A percentile compares a stretch with the other conserved stretches of the same genome.
Evolutionary conservation across 2,113 vertebrate genomes (phyloP).

Genomic region (Sorex fumeus): DNA sequence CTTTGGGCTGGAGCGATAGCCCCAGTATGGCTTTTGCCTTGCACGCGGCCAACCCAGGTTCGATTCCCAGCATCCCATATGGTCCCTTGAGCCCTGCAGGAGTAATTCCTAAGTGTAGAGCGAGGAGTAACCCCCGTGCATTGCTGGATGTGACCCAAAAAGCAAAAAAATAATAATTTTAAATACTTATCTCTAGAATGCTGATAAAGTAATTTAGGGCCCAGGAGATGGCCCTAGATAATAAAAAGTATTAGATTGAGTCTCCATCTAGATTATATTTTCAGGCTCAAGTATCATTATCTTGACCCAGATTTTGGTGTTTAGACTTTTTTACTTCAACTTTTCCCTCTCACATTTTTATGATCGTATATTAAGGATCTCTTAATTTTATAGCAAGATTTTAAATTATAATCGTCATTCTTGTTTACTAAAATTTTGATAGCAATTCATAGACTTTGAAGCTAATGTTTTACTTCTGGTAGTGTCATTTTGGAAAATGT

Average conservation of each 20-base stretch:
- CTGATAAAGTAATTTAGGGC: slow-evolving; percentile 2
- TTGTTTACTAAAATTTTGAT: slow-evolving; percentile 26
- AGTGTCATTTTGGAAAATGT: slow-evolving; percentile 16
- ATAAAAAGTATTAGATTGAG: no score
- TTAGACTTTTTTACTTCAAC: not conserved
- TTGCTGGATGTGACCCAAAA: no score
- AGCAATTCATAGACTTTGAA: slow-evolving; percentile 25
- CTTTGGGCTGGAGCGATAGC: not conserved
- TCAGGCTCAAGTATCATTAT: not conserved
- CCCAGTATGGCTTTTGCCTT: no score
- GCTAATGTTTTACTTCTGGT: not conserved
- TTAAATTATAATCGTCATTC: not conserved
- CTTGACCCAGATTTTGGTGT: not conserved
- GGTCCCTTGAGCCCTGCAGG: no score
- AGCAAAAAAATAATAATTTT: no score
- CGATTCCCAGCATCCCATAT: no score
- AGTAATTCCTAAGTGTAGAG: no score
- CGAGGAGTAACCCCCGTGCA: no score
- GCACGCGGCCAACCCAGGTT: no score
- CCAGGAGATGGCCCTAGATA: not conserved
- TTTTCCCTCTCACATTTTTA: not conserved
- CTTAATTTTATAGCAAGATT: slow-evolving; percentile 15
- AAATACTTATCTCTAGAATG: not conserved
- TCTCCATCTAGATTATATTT: no score
- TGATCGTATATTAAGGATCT: not conserved